Percentiles rank a stretch among this genome's conserved stretches.
Conservation (phyloP, 2,888 invertebrate genomes). For the Coecobrya sp. region DNA sequence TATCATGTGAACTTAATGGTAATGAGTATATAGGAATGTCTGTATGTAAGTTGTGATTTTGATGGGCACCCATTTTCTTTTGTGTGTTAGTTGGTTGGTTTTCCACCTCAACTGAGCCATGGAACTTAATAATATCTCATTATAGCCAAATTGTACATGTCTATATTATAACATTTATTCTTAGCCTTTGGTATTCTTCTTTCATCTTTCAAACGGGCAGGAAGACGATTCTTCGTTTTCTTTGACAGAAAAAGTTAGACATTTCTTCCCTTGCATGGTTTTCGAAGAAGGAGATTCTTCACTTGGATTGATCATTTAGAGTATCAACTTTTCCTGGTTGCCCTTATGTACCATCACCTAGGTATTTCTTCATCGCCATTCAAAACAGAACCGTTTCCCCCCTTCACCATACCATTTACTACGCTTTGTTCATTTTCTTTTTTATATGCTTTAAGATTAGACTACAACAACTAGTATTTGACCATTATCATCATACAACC, state of each 20-base stretch:
- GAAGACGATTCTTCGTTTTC: background rate
- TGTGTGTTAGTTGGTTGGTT: too few species aligned
- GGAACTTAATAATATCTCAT: background rate
- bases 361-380: constrained; percentile 20
- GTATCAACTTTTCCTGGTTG: background rate
- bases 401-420: background rate
- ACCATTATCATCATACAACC: background rate
- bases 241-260: constrained; percentile 13
- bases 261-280: background rate
- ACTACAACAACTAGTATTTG: background rate
- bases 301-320: constrained; percentile 45
- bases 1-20: background rate
- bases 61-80: background rate
- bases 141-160: background rate
- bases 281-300: constrained; percentile 8
- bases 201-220: constrained; percentile 32
- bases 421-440: background rate
- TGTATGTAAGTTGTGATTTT: background rate
- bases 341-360: background rate
- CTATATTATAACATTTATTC: background rate
- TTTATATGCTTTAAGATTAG: background rate
- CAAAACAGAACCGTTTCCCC: background rate
- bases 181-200: constrained; percentile 31
- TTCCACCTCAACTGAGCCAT: background rate
- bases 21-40: background rate